Evolutionary conservation across 1,140 invertebrate genomes (phyloP).

Genomic region (Drosophila albomicans): DNA sequence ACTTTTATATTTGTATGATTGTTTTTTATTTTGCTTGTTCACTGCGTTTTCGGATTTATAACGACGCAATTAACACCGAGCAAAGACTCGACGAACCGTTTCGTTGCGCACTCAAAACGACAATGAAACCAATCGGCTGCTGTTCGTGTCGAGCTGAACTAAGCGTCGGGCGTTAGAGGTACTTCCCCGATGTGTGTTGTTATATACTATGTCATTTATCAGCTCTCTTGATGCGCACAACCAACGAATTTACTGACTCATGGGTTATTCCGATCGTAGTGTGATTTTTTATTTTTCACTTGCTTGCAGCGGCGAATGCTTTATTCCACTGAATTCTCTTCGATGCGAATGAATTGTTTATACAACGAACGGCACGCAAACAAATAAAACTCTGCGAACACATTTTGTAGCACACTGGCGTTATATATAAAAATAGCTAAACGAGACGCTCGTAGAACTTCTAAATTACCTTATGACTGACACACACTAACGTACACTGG

Average conservation of each 20-base stretch:
- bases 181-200: conserved; percentile 67
- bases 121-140: conserved; percentile 50
- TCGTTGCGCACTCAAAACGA: conserved; percentile 36
- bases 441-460: conserved; percentile 38
- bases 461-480: conserved; percentile 26
- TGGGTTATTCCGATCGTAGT: conserved; percentile 69
- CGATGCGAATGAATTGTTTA: conserved; percentile 26
- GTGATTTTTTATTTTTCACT: conserved; percentile 56
- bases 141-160: conserved; percentile 36
- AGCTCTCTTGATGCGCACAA: conserved; percentile 13
- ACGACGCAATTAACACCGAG: conserved; percentile 26
- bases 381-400: background rate
- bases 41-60: conserved; percentile 9
- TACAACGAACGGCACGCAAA: conserved; percentile 12
- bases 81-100: conserved; percentile 37
- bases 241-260: conserved; percentile 70
- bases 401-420: background rate
- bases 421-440: background rate
- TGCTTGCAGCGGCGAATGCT: conserved; percentile 17
- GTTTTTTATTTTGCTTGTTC: background rate
- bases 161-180: conserved; percentile 49
- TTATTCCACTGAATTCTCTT: conserved; percentile 26
- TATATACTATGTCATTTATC: conserved; percentile 28
- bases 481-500: background rate
- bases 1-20: background rate